These are phyloP conservation scores for Lithophane socia DNA, from an alignment of 2,888 invertebrate genomes.

Conservation along the genomic window DNA sequence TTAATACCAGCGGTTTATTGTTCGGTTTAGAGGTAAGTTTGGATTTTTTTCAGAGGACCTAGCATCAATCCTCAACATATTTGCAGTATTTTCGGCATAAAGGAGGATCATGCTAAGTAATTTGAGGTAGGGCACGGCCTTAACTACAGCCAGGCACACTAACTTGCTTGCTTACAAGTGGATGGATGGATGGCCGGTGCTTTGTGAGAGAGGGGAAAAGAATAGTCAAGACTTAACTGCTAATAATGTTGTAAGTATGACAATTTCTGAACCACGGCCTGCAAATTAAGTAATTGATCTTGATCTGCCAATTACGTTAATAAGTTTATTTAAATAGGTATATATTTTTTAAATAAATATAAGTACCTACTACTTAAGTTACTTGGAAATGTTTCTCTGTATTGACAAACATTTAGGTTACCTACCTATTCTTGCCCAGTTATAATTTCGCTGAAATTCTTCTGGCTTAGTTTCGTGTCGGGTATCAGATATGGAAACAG, in stretches of 20 bases:
- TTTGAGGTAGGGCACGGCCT: too few species aligned
- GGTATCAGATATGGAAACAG: slow-evolving; percentile 43
- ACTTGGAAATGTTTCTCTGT: slow-evolving; percentile 20
- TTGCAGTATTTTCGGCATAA: too few species aligned
- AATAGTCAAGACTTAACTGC: background rate
- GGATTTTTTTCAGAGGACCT: too few species aligned
- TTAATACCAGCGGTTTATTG: too few species aligned
- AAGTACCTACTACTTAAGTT: background rate
- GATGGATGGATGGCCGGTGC: background rate
- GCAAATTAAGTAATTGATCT: background rate
- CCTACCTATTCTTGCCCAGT: slow-evolving; percentile 4
- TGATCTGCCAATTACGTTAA: background rate
- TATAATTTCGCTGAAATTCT: slow-evolving; percentile 32
- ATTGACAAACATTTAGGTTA: slow-evolving; percentile 26
- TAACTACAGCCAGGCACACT: background rate
- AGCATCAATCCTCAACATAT: too few species aligned
- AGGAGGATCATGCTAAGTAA: too few species aligned
- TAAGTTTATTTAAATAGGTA: too few species aligned
- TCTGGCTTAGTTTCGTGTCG: slow-evolving; percentile 47
- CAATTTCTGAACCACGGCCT: background rate
- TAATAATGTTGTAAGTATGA: background rate
- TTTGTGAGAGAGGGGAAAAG: background rate
- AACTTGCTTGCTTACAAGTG: background rate
- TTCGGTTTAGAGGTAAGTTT: too few species aligned
- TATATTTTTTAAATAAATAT: too few species aligned